Percentiles rank a stretch among this genome's conserved stretches.
phyloP scores from a whole-genome alignment of 2,888 invertebrate genomes.

The Antheraea assamensis region DNA sequence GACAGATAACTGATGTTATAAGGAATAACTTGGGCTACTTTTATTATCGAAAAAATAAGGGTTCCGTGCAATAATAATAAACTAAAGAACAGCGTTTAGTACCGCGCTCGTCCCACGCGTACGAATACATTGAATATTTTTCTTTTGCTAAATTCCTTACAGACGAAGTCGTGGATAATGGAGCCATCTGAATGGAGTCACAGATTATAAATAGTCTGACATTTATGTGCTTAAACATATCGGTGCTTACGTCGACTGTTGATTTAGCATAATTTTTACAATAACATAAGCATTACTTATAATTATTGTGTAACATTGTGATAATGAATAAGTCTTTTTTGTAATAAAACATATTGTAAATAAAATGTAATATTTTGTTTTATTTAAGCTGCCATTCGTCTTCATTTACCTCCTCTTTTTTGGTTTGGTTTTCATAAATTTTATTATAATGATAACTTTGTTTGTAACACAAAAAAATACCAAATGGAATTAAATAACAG shows the following conservation, averaged over 20 bases:
- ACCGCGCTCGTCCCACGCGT: too few relatives aligned
- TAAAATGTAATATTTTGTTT: conserved; percentile 20
- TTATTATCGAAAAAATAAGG: too few relatives aligned
- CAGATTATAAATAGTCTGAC: conserved; percentile 16
- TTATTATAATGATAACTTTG: background rate
- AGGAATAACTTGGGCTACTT: too few relatives aligned
- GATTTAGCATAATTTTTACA: conserved; percentile 50
- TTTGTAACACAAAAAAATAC: background rate
- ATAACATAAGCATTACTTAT: conserved; percentile 38
- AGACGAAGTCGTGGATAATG: too few relatives aligned
- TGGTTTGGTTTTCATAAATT: background rate
- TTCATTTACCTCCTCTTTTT: background rate
- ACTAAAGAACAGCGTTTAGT: too few relatives aligned
- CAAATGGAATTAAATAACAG: too few relatives aligned
- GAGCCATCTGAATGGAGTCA: background rate
- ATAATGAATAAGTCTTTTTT: conserved; percentile 54
- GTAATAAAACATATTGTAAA: conserved; percentile 47
- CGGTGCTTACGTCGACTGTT: conserved; percentile 75
- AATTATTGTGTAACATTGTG: conserved; percentile 60
- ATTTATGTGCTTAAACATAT: conserved; percentile 43
- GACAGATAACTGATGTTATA: too few relatives aligned
- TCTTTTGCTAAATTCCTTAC: too few relatives aligned
- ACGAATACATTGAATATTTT: too few relatives aligned
- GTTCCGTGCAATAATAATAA: too few relatives aligned
- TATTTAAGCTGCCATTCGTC: background rate